Evolutionary conservation across 2,797 vertebrate genomes (phyloP), one percentile per base, ranked within the genome.

Genomic region (Glossophaga mutica): DNA sequence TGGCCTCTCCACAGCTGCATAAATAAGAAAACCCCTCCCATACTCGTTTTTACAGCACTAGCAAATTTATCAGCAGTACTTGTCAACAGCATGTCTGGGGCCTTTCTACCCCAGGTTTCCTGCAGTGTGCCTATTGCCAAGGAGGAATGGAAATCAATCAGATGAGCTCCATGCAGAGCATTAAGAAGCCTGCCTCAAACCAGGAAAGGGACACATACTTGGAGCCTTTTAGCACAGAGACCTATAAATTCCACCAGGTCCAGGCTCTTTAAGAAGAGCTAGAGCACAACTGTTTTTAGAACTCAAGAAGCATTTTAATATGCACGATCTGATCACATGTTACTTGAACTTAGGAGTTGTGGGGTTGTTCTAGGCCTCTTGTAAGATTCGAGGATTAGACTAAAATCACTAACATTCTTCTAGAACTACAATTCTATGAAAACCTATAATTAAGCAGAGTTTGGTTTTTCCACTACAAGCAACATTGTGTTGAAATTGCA

Each of bases 341-440:
- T 84, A 55, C 15, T 86, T 93, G 16, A 93, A 76, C 39, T 87
- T 2, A 12, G 34, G 19, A 85, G 5, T 84, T 87, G 74, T 9
- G 37, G 57, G 67, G 44, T 59, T 84, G 89, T 21, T 90, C 65
- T 74, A 32, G 21, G 24, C 10, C 71, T 86, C 44, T 42, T 0
- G 24, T 46, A 91, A 83, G 52, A 62, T 83, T 81, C 14, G 0
- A 90, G 44, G 12, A 22, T 65, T 59, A 85, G 15, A 88, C 52
- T 86, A 94, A 92, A 96, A 85, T 90, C 46, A 90, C 46, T 46
- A 95, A 42, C 10, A 70, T 55, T 68, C n/a, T 89, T 74, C 48
- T 65, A 76, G 29, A 78, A 78, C 44, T 39, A 71, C 68, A 32
- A 62, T 52, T 90, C 67, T 68, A 82, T 70, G 50, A 88, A 74